Base-by-base conservation (phyloP, 2,797 vertebrate genomes). In the Crenichthys baileyi region DNA sequence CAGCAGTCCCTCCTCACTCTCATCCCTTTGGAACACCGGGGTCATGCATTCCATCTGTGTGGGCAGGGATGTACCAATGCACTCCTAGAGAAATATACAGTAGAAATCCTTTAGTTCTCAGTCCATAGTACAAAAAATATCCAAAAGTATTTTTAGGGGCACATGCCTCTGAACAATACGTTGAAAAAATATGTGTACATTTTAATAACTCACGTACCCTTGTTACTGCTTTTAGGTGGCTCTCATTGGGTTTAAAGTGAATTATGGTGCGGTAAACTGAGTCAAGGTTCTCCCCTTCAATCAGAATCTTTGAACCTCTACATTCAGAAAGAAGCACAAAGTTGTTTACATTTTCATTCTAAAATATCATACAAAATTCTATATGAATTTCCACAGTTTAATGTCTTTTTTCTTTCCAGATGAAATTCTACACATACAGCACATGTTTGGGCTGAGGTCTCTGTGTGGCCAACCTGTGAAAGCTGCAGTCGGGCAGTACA, bases 241-340 rank as follows among this genome's bases (percentile, higher is more conserved):
- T 94, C 84, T 96, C 94, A 16, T 94, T 95, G 71, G 94, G 93
- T 85, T 93, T 94, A 53, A 98, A 99, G 67, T 63, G 94, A 65
- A 98, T 90, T 31, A 90, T 90, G 20, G 96, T 93, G 0, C 91
- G 94, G 82, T 96, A 96, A 2, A 96, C 96, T 0, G 97, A 98
- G 86, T 98, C 96, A 92, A 99, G 93, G 91, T 98, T 96, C 81
- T 95, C 91, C 53, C 98, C 98, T 0, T 70, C 85, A 70, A 99
- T 92, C 50, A 96, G 96, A 80, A 99, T 94, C 77, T 91, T 94
- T 0, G 96, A 97, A n/a, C 96, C 97, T 81, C 97, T 98, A 6
- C 12, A 87, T 70, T 75, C 26, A 41, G 41, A 86, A 51, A 84
- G 0, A 78, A 85, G 13, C 63, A 56, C 20, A 46, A 16, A 46